Base-by-base conservation (phyloP, 2,113 vertebrate species). In the Sarotherodon lohbergeri region DNA sequence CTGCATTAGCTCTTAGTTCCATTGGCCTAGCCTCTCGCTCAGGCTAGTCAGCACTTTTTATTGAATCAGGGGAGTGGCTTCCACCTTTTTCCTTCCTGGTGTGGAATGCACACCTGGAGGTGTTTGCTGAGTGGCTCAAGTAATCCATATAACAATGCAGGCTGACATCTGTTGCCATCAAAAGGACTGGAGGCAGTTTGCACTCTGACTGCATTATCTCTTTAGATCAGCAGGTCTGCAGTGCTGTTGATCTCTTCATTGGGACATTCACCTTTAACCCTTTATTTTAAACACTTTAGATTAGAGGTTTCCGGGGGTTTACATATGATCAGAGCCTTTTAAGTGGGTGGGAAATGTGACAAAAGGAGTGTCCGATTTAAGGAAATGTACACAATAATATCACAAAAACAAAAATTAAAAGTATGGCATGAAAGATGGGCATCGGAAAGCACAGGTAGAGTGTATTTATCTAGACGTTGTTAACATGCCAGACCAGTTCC, bases 91-190 rank as follows among this genome's bases (percentile, higher is more conserved):
- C 79, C 85, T 83, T 90, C 81, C 78, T 63, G 86, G 84, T 90
- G 91, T 86, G 95, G 94, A 95, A 96, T 96, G 96, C 93, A 94
- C 96, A 96, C 96, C 96, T 96, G 96, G 92, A 95, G 93, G 95
- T 95, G 94, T 96, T 96, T 96, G 92, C 91, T 12, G 82, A 94
- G 91, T 83, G 91, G 84, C 90, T 95, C 54, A 27, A 90, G 92
- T 96, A 96, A 96, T 95, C 95, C 91, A 88, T 90, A 55, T 82
- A 93, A 96, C 93, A 95, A 95, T 94, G 91, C 88, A 90, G 71
- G 57, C 91, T 84, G 92, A 95, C 94, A 95, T 94, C 94, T 95
- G 95, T 66, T 91, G 90, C 92, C 83, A 78, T 94, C 90, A 80
- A 27, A 85, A 89, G 48, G 17, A 86, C 86, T 86, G 2, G 43